A percentile compares a stretch with the other conserved stretches of the same genome.
Conservation (phyloP, 64 coral and sea anemone species). For the Hydrozoanthus tunicans region DNA sequence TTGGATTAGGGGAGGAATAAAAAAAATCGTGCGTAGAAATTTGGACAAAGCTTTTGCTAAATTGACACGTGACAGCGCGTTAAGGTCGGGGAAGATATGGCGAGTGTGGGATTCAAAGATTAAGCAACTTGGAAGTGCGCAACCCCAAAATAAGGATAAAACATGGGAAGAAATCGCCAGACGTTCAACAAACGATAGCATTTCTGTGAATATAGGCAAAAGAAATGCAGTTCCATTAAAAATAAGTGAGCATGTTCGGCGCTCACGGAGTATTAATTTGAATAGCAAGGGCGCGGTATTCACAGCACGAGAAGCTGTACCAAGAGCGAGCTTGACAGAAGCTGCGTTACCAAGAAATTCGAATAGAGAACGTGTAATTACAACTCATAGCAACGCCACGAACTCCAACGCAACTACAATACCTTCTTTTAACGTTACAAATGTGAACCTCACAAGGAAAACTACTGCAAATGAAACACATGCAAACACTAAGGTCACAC, state of each 20-base stretch:
- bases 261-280: background rate
- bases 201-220: background rate
- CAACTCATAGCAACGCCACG: background rate
- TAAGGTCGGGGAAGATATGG: background rate
- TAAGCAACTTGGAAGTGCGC: background rate
- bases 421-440: background rate
- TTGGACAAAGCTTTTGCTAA: background rate
- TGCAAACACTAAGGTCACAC: background rate
- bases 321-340: background rate
- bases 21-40: background rate
- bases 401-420: background rate
- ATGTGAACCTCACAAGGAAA: background rate
- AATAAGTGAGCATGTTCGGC: background rate
- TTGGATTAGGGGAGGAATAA: background rate
- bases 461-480: background rate
- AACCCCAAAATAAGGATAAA: slow-evolving; percentile 10
- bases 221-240: background rate
- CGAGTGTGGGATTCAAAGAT: background rate
- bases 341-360: background rate
- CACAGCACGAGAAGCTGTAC: background rate
- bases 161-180: background rate
- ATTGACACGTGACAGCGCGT: background rate
- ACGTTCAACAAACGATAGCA: background rate
- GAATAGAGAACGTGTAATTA: background rate
- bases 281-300: background rate